Percentiles rank a stretch among this genome's conserved stretches.
These are phyloP conservation scores for Arbacia lixula DNA, from an alignment of 53 echinoderm and acorn worm species.

Conservation along the genomic window DNA sequence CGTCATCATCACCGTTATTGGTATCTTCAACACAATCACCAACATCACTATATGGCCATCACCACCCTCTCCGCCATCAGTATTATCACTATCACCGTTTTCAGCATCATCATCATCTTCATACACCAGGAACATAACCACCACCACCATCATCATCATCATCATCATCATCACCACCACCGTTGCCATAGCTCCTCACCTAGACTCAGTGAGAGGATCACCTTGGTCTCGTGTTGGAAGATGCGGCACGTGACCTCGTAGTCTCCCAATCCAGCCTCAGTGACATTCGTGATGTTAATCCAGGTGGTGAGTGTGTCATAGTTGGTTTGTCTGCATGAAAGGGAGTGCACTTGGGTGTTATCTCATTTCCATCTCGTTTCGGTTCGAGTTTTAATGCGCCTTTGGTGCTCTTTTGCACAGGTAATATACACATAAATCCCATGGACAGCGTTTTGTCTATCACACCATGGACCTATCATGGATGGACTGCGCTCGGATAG, in stretches of 20 bases:
- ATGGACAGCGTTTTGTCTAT: no score
- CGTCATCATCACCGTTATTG: no score
- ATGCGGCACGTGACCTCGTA: not conserved
- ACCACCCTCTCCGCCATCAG: not conserved
- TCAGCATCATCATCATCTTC: not conserved
- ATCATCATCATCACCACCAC: not conserved
- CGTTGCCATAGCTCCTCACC: not conserved
- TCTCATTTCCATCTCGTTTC: no score
- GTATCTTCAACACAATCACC: not conserved
- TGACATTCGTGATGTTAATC: conserved; percentile 33
- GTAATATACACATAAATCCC: no score
- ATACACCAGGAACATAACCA: not conserved
- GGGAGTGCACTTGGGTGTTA: no score
- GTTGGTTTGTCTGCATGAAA: no score
- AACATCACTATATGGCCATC: not conserved
- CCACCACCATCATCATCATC: not conserved
- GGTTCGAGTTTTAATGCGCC: no score
- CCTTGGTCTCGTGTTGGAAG: not conserved
- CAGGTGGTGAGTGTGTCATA: not conserved
- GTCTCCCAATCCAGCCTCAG: not conserved
- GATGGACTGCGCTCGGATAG: no score
- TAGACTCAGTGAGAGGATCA: not conserved
- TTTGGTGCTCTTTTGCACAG: no score
- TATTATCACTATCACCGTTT: not conserved
- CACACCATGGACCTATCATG: no score